Percentiles rank a stretch among this genome's conserved stretches.
These are phyloP conservation scores for Drosophila lacicola DNA, from an alignment of 2,888 invertebrate genomes.

Conservation along the genomic window DNA sequence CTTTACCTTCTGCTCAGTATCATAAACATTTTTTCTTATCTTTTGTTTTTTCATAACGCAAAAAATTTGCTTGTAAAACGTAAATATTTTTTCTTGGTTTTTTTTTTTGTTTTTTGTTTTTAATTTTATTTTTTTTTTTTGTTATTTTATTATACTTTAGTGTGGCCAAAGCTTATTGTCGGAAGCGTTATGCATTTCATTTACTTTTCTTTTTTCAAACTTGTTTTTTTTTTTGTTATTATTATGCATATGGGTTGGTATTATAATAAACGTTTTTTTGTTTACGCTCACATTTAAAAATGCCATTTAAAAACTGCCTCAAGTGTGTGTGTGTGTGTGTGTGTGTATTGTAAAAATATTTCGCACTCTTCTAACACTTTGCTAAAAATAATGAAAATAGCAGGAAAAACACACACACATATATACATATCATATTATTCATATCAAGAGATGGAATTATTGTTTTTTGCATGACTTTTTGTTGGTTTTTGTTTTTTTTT, in stretches of 20 bases:
- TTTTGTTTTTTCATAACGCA: slow-evolving; percentile 37
- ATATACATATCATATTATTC: background rate
- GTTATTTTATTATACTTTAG: slow-evolving; percentile 55
- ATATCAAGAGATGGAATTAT: slow-evolving; percentile 9
- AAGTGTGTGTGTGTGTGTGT: slow-evolving; percentile 6
- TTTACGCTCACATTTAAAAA: slow-evolving; percentile 19
- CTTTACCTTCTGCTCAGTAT: slow-evolving; percentile 25
- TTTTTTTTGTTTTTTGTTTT: background rate
- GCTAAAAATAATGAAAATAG: background rate
- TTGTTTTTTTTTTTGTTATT: slow-evolving; percentile 25
- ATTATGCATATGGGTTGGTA: slow-evolving; percentile 30
- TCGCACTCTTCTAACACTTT: slow-evolving; percentile 12
- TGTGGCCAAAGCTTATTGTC: slow-evolving; percentile 85
- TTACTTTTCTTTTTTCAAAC: slow-evolving; percentile 50
- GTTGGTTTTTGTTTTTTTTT: background rate
- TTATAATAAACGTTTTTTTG: slow-evolving; percentile 15
- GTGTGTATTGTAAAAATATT: slow-evolving; percentile 40
- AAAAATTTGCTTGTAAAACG: slow-evolving; percentile 62
- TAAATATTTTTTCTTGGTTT: slow-evolving; percentile 37
- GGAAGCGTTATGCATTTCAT: slow-evolving; percentile 83
- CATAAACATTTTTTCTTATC: slow-evolving; percentile 28
- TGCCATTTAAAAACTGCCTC: slow-evolving; percentile 40
- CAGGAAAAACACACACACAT: background rate
- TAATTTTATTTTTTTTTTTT: slow-evolving; percentile 8
- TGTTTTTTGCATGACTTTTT: slow-evolving; percentile 4